Conservation (phyloP, 2,888 invertebrate genomes). For the Synergus itoensis region DNA sequence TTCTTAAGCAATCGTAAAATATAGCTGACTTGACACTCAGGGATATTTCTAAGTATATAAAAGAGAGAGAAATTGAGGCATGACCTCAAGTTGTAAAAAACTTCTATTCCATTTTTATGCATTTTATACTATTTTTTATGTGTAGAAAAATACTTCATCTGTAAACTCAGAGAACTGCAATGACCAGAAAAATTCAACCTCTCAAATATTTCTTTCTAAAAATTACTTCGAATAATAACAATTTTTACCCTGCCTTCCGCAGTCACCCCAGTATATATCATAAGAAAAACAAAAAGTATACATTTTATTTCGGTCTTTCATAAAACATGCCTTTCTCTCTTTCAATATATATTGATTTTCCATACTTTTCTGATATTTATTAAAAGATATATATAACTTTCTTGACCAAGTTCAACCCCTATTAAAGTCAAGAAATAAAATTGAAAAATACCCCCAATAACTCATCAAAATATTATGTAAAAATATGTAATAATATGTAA, state of each 20-base stretch:
- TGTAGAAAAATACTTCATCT: not conserved
- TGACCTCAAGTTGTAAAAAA: not conserved
- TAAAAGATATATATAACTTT: not conserved
- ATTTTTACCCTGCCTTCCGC: too few relatives aligned
- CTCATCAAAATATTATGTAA: not conserved
- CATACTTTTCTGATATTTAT: not conserved
- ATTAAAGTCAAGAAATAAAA: not conserved
- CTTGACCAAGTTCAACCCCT: not conserved
- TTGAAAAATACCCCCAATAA: not conserved
- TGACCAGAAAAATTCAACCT: too few relatives aligned
- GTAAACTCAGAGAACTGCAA: too few relatives aligned
- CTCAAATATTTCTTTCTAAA: too few relatives aligned
- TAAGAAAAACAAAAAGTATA: too few relatives aligned
- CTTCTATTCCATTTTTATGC: not conserved
- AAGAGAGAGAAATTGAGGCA: not conserved
- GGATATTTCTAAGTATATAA: not conserved
- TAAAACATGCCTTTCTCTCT: too few relatives aligned
- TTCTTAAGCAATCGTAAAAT: too few relatives aligned
- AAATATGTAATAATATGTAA: not conserved
- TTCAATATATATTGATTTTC: not conserved
- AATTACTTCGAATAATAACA: too few relatives aligned
- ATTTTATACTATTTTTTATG: not conserved
- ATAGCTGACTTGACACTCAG: not conserved
- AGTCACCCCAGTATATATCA: too few relatives aligned
- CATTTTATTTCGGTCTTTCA: too few relatives aligned